A percentile compares a stretch with the other conserved stretches of the same genome.
phyloP scores from a whole-genome alignment of 2,888 invertebrate genomes.

The Agriotes lineatus region DNA sequence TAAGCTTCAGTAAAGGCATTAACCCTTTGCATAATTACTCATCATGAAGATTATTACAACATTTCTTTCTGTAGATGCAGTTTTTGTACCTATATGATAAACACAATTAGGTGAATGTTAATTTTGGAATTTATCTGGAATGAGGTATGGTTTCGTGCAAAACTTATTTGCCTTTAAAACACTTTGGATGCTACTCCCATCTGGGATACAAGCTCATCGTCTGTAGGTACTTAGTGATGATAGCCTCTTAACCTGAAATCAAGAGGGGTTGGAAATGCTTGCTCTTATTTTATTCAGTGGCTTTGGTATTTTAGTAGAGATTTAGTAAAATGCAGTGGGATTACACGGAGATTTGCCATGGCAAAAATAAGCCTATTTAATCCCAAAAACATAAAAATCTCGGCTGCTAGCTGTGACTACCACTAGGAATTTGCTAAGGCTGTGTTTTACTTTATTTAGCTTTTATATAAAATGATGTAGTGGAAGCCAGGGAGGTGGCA shows the following conservation, averaged over 20 bases:
- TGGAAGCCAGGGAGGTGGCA: too few species aligned
- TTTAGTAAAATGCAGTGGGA: constrained; percentile 4
- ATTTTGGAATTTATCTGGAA: too few species aligned
- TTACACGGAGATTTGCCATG: not conserved
- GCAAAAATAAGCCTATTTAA: not conserved
- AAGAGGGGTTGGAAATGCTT: constrained; percentile 6
- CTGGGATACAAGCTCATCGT: constrained; percentile 4
- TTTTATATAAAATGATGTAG: too few species aligned
- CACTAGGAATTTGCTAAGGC: too few species aligned
- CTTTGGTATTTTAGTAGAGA: constrained; percentile 20
- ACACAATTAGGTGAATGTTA: too few species aligned
- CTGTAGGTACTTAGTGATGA: constrained; percentile 16
- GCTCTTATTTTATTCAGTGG: constrained; percentile 20
- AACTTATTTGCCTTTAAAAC: not conserved
- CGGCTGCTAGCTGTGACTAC: too few species aligned
- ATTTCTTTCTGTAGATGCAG: too few species aligned
- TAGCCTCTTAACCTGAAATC: constrained; percentile 17
- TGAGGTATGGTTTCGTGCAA: not conserved
- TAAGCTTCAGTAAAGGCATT: too few species aligned
- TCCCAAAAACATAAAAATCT: not conserved
- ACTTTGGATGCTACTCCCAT: not conserved
- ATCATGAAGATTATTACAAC: too few species aligned
- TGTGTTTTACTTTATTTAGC: too few species aligned
- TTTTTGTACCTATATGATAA: too few species aligned
- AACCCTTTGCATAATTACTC: too few species aligned